Base-by-base conservation (phyloP, 2,888 invertebrate genomes). In the Icerya purchasi region DNA sequence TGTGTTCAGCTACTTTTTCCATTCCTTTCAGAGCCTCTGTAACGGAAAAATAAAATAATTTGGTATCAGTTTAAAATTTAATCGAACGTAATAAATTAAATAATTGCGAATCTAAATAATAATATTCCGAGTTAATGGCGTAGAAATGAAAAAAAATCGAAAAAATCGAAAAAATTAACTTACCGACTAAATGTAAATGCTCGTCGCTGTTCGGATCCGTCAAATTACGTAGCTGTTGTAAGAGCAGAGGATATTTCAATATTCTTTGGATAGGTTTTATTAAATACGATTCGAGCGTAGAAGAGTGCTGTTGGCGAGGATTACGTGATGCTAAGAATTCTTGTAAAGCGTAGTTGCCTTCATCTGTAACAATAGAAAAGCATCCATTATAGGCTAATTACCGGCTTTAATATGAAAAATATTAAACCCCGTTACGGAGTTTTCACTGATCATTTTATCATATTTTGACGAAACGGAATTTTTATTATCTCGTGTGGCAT, bases 221-320 rank as follows among this genome's bases (percentile, higher is more conserved):
- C 69, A 94, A 81, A 75, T 90, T 89, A 71, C 90, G 82, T 72
- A 96, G 78, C 75, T 96, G 94, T 75, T 92, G 91, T 69, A 96
- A 78, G 64, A 97, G 78, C 68, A 96, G 74, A 20, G 96, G 96
- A 77, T 96, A 97, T 75, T 96, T 94, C 66, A 96, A 81, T 76
- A 96, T 94, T 75, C 96, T 81, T 75, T 97, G 97, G 72, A 96
- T 96, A 62, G 96, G 96, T 75, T 96, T 96, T 72, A 96, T 97
- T 74, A 97, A 80, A 78, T 93, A 96, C 58, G 94, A 96, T 75
- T 96, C 94, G 71, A 97, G 76, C 23, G 94, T 94, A 67, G 89
- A 89, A 63, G 93, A 93, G 74, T 96, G 94, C 75, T 96, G 93
- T 72, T 92, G 92, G 70, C 89, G 86, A 62, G 93, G 93, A 78